phyloP scores from a whole-genome alignment of 2,113 vertebrate species.

The Rana temporaria region DNA sequence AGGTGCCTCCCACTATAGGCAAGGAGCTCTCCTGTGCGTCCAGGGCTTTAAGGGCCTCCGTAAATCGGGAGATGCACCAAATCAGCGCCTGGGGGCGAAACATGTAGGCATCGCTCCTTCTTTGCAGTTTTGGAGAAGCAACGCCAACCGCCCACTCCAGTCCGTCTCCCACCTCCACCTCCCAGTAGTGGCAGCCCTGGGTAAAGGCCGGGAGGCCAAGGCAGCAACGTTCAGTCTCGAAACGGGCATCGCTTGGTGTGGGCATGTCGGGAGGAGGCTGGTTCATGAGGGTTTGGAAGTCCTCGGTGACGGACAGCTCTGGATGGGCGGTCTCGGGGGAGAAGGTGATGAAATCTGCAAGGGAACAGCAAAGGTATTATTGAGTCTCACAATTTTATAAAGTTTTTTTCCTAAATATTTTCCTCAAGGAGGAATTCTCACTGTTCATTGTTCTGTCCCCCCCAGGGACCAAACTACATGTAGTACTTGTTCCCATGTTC shows the following conservation, averaged over 20 bases:
- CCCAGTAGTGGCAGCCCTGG: constrained; percentile 39
- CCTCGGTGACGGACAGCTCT: constrained; percentile 12
- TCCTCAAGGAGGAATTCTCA: no score
- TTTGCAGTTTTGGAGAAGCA: constrained; percentile 25
- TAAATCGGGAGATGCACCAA: constrained; percentile 43
- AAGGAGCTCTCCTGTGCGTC: constrained; percentile 12
- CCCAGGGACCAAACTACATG: no score
- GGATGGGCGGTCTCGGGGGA: constrained; percentile 19
- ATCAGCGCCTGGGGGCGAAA: constrained; percentile 43
- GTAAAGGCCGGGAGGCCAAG: constrained; percentile 21
- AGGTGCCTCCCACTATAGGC: background rate
- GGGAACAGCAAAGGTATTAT: no score
- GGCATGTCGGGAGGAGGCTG: background rate
- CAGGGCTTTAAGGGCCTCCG: background rate
- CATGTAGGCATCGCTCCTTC: constrained; percentile 32
- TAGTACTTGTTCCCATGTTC: no score
- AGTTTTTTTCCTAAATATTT: no score
- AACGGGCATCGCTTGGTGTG: background rate
- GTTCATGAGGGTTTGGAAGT: constrained; percentile 13
- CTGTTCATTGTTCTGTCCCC: no score
- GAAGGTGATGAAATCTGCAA: constrained; percentile 16
- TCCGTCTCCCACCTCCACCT: constrained; percentile 22
- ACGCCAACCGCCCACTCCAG: constrained; percentile 49
- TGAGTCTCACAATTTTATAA: no score
- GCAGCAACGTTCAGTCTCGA: constrained; percentile 51